Conservation (phyloP, 64 coral and sea anemone genomes). For the Dendrophyllia cribrosa region DNA sequence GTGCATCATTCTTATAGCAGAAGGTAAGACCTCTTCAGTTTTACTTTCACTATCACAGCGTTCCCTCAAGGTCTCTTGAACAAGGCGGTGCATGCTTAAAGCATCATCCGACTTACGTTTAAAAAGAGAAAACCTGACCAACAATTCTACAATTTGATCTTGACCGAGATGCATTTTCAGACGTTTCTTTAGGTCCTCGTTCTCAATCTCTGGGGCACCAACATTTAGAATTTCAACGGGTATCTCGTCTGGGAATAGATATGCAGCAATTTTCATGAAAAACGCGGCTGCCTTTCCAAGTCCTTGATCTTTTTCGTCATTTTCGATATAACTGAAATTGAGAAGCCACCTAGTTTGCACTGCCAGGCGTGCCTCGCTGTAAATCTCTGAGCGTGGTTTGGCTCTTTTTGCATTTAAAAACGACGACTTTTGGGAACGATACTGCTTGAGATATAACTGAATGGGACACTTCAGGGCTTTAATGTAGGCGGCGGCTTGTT, state of each 20-base stretch:
- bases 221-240: slow-evolving; percentile 3
- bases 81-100: not conserved
- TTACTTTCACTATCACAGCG: not conserved
- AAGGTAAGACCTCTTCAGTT: not conserved
- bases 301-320: not conserved
- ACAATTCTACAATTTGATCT: not conserved
- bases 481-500: slow-evolving; percentile 13
- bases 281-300: not conserved
- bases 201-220: slow-evolving; percentile 9
- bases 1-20: slow-evolving; percentile 5
- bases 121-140: slow-evolving; percentile 14
- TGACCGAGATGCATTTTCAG: not conserved
- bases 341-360: slow-evolving; percentile 20
- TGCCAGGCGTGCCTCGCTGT: not conserved
- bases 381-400: not conserved
- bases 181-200: not conserved
- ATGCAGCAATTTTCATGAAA: not conserved
- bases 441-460: not conserved
- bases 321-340: slow-evolving; percentile 5
- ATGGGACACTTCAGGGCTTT: not conserved
- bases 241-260: not conserved
- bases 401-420: slow-evolving; percentile 3
- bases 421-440: not conserved
- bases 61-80: not conserved
- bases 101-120: too few relatives aligned